phyloP scores from a whole-genome alignment of 2,113 vertebrate species.

The Tyto alba region DNA sequence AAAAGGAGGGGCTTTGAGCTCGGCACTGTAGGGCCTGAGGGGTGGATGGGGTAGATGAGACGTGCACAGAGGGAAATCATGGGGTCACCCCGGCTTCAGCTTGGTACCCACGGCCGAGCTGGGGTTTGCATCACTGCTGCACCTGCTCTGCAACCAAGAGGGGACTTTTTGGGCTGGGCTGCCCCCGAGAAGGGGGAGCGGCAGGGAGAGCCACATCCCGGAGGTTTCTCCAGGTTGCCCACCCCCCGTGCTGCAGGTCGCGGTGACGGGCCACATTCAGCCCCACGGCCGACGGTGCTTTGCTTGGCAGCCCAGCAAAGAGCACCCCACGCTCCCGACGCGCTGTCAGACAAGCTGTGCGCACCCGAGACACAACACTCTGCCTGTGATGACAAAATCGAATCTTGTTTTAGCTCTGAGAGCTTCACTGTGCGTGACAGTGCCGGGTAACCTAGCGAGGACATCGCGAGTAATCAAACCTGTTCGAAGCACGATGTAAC shows the following conservation, averaged over 20 bases:
- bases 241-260: background rate
- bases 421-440: background rate
- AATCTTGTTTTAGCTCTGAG: background rate
- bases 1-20: background rate
- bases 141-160: rapidly evolving
- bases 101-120: rapidly evolving
- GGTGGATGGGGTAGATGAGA: background rate
- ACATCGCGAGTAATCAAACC: background rate
- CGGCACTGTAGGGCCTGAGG: background rate
- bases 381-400: background rate
- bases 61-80: background rate
- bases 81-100: background rate
- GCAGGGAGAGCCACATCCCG: background rate
- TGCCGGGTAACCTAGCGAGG: background rate
- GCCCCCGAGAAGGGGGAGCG: background rate
- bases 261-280: background rate
- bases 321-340: rapidly evolving
- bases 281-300: rapidly evolving
- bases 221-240: background rate
- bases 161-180: background rate
- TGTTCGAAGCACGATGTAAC: rapidly evolving
- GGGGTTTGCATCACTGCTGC: background rate
- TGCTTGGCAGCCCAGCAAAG: background rate
- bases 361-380: background rate
- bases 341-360: background rate